Evolutionary conservation across 2,797 vertebrate species (phyloP).

Genomic region (Eupleurogrammus muticus): DNA sequence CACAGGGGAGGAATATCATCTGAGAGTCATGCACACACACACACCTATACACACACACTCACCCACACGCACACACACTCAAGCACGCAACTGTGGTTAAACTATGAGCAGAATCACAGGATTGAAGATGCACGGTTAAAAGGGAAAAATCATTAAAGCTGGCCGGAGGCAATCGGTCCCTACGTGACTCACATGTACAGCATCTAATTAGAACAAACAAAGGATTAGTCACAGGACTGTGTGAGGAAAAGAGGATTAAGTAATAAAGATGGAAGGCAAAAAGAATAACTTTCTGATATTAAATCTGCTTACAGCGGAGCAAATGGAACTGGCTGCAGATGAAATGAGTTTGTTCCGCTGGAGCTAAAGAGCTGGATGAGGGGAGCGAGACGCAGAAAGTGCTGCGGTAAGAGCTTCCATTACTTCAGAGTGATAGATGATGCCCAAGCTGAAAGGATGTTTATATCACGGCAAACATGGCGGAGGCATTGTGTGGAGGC

Average conservation of each 20-base stretch:
- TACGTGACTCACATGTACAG: slow-evolving; percentile 44
- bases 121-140: slow-evolving; percentile 32
- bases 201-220: slow-evolving; percentile 54
- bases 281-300: slow-evolving; percentile 17
- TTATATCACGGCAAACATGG: background rate
- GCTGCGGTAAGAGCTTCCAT: slow-evolving; percentile 15
- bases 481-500: background rate
- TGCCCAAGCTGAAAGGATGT: background rate
- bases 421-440: slow-evolving; percentile 1
- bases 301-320: slow-evolving; percentile 29
- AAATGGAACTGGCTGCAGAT: slow-evolving; percentile 18
- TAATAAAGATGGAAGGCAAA: background rate
- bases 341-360: slow-evolving; percentile 22
- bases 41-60: slow-evolving; percentile 29
- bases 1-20: slow-evolving; percentile 49
- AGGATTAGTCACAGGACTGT: slow-evolving; percentile 40
- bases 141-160: slow-evolving; percentile 55
- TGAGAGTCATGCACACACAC: slow-evolving; percentile 40
- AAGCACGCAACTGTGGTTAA: slow-evolving; percentile 44
- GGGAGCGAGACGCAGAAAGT: background rate
- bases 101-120: slow-evolving; percentile 29
- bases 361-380: slow-evolving; percentile 4
- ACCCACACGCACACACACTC: slow-evolving; percentile 18
- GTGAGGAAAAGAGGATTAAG: slow-evolving; percentile 8
- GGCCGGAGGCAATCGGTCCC: slow-evolving; percentile 26